Conservation (phyloP, 2,888 invertebrate species). For the Apomyelois bistriatella region DNA sequence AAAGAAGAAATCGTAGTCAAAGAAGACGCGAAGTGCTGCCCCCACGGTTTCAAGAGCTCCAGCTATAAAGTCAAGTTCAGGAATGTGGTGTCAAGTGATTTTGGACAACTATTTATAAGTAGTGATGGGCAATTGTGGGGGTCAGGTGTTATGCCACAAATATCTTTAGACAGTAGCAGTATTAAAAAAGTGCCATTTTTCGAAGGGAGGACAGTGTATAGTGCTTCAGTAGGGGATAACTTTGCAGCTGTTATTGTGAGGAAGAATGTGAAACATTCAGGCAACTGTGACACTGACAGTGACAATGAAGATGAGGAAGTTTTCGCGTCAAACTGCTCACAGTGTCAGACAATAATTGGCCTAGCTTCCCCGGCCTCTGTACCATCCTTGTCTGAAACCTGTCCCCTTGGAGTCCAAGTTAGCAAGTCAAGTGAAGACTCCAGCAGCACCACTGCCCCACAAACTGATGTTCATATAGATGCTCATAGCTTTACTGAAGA, state of each 20-base stretch:
- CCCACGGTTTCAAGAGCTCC: slow-evolving; percentile 83
- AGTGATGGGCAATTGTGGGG: slow-evolving; percentile 86
- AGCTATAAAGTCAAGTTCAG: slow-evolving; percentile 82
- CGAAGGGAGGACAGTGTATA: slow-evolving; percentile 83
- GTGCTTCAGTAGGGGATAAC: slow-evolving; percentile 86
- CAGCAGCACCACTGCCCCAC: slow-evolving; percentile 79
- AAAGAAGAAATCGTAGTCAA: slow-evolving; percentile 81
- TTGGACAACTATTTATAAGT: slow-evolving; percentile 82
- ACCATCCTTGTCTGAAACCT: slow-evolving; percentile 82
- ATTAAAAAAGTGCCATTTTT: slow-evolving; percentile 85
- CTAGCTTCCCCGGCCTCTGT: slow-evolving; percentile 80
- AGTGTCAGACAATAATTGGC: slow-evolving; percentile 80
- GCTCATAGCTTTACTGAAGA: slow-evolving; percentile 78
- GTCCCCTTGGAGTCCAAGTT: slow-evolving; percentile 81
- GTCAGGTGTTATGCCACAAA: slow-evolving; percentile 83
- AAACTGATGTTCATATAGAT: slow-evolving; percentile 78
- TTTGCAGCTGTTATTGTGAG: slow-evolving; percentile 88
- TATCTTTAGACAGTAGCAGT: slow-evolving; percentile 78
- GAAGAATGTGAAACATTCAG: slow-evolving; percentile 75
- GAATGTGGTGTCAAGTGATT: slow-evolving; percentile 81
- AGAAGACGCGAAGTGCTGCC: slow-evolving; percentile 83
- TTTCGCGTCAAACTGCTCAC: slow-evolving; percentile 83
- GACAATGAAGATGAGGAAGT: slow-evolving; percentile 82
- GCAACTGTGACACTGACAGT: slow-evolving; percentile 80
- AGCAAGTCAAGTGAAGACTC: slow-evolving; percentile 81